A percentile compares a stretch with the other conserved stretches of the same genome.
Evolutionary conservation across 2,113 vertebrate species (phyloP).

Genomic region (Fulmarus glacialis): DNA sequence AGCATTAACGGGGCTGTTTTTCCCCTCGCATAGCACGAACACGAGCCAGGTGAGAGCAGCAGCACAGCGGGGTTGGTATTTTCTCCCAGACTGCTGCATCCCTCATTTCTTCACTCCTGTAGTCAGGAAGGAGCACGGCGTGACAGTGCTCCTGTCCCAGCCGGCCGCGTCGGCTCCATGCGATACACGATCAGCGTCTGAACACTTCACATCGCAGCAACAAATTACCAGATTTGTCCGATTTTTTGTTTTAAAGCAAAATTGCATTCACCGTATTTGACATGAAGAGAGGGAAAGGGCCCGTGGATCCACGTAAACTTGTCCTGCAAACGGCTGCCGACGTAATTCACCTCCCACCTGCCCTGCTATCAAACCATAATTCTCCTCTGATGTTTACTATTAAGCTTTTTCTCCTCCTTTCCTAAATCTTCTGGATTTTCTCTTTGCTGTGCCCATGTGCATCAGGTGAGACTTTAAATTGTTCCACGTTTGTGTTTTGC

Average conservation of each 20-base stretch:
- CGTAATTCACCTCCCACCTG: not conserved
- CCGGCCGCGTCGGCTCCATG: fast-evolving
- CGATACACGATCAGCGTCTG: not conserved
- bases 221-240: no score
- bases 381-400: not conserved
- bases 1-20: no score
- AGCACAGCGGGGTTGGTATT: no score
- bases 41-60: not conserved
- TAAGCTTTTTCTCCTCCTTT: not conserved
- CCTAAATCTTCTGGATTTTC: no score
- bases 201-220: not conserved
- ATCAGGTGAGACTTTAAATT: not conserved
- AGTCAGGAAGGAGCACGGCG: no score
- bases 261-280: not conserved
- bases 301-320: fast-evolving
- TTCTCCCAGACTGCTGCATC: not conserved
- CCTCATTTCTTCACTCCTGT: not conserved
- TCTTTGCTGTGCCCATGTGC: not conserved
- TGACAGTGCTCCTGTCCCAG: not conserved
- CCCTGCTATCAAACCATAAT: not conserved
- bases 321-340: not conserved
- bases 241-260: not conserved
- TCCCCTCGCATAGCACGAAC: not conserved
- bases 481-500: no score
- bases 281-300: not conserved